Conservation (phyloP, 2,797 vertebrate species). For the Fundulus diaphanus region DNA sequence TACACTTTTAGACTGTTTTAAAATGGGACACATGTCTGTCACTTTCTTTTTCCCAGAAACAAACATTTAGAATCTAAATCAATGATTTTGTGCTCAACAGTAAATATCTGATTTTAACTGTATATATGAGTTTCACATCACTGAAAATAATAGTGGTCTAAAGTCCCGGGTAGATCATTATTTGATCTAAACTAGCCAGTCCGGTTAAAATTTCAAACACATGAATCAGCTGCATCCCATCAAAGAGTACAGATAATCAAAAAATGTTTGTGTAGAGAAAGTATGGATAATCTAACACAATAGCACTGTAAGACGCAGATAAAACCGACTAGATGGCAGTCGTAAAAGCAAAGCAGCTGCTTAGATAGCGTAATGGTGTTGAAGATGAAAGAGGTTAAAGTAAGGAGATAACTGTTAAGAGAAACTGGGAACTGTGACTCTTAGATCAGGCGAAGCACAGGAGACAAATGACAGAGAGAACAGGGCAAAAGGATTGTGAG, state of each 20-base stretch:
- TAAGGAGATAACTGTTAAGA: slow-evolving; percentile 33
- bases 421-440: slow-evolving; percentile 28
- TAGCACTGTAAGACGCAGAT: slow-evolving; percentile 4
- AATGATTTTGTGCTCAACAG: no score
- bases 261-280: background rate
- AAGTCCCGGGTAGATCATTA: background rate
- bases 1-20: no score
- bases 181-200: background rate
- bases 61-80: background rate
- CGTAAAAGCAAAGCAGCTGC: slow-evolving; percentile 20
- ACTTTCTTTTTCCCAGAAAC: background rate
- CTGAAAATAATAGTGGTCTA: background rate
- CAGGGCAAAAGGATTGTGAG: slow-evolving; percentile 66
- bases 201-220: background rate
- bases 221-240: background rate
- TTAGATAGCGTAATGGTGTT: slow-evolving; percentile 18
- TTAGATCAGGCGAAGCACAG: slow-evolving; percentile 54
- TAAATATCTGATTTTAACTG: no score
- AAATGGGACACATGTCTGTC: no score
- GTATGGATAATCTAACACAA: background rate
- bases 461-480: slow-evolving; percentile 65
- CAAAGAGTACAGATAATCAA: background rate
- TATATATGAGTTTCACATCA: background rate
- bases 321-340: slow-evolving; percentile 25
- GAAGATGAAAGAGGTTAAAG: slow-evolving; percentile 26